Conservation (phyloP, 2,113 vertebrate species). For the Ophthalmolycus amberensis region DNA sequence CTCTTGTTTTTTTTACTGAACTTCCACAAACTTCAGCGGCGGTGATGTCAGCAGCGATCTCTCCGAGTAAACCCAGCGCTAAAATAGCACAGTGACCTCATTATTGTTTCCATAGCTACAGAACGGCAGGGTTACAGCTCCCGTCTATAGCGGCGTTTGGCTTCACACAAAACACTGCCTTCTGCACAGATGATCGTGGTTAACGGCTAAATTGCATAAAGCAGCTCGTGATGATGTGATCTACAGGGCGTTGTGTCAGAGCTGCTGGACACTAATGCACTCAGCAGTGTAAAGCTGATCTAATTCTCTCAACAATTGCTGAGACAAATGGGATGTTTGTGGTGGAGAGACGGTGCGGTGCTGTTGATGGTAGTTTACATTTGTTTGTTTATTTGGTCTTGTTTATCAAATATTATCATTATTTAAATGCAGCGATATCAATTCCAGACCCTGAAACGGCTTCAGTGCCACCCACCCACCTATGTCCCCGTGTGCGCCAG, state of each 20-base stretch:
- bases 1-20: slow-evolving; percentile 58
- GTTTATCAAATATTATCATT: slow-evolving; percentile 58
- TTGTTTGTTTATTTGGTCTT: slow-evolving; percentile 28
- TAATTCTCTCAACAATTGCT: slow-evolving; percentile 22
- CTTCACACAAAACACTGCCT: slow-evolving; percentile 60
- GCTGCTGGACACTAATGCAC: slow-evolving; percentile 31
- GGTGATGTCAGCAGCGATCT: slow-evolving; percentile 75
- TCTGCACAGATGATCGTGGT: slow-evolving; percentile 48
- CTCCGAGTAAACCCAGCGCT: slow-evolving; percentile 69
- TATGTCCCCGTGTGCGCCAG: slow-evolving; percentile 59
- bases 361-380: slow-evolving; percentile 25
- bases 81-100: slow-evolving; percentile 74
- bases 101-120: slow-evolving; percentile 81
- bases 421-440: slow-evolving; percentile 57
- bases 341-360: slow-evolving; percentile 6
- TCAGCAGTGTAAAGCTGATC: slow-evolving; percentile 16
- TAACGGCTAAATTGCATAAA: slow-evolving; percentile 44
- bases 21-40: slow-evolving; percentile 69
- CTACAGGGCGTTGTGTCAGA: neutral
- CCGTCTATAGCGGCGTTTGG: slow-evolving; percentile 59
- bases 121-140: slow-evolving; percentile 70
- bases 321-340: slow-evolving; percentile 34
- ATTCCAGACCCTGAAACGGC: slow-evolving; percentile 59
- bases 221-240: slow-evolving; percentile 23
- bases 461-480: slow-evolving; percentile 63